These are phyloP conservation scores for Eumeta japonica DNA, from an alignment of 1,140 invertebrate genomes.

Conservation along the genomic window DNA sequence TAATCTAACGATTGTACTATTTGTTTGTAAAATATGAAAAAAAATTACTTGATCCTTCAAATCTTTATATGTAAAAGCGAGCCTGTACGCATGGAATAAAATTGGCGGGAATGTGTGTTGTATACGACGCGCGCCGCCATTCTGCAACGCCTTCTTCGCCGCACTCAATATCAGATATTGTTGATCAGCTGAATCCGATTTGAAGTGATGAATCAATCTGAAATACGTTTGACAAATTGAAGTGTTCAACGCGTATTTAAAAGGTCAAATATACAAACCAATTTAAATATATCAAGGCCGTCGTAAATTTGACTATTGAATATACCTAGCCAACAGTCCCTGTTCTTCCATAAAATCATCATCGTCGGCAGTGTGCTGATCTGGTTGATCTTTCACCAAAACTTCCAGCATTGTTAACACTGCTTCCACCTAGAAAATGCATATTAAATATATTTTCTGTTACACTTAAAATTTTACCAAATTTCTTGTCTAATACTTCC, in stretches of 20 bases:
- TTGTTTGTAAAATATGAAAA: conserved; percentile 3
- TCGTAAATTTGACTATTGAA: conserved; percentile 2
- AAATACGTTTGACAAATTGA: conserved; percentile 4
- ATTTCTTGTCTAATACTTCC: conserved; percentile 71
- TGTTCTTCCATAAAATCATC: conserved; percentile 99
- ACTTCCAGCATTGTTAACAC: conserved; percentile 81
- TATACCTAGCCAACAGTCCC: conserved; percentile 76
- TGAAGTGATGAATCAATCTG: conserved; percentile 88
- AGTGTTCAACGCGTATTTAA: not conserved
- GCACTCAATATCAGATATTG: conserved; percentile 89
- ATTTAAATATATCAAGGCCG: not conserved
- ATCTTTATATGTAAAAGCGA: conserved; percentile 83
- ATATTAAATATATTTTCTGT: conserved; percentile 5
- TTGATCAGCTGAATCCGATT: conserved; percentile 82
- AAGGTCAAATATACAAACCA: not conserved
- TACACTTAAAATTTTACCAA: conserved; percentile 5
- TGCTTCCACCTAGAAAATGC: conserved; percentile 69
- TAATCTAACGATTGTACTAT: too few relatives aligned
- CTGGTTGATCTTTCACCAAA: conserved; percentile 82
- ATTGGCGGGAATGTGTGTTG: conserved; percentile 92
- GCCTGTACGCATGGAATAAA: conserved; percentile 91
- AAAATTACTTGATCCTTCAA: conserved; percentile 69
- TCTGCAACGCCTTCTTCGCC: conserved; percentile 86
- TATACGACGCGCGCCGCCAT: conserved; percentile 84
- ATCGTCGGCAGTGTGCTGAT: conserved; percentile 73